Base-by-base conservation (phyloP, 1,140 invertebrate species). In the Forficula auricularia region DNA sequence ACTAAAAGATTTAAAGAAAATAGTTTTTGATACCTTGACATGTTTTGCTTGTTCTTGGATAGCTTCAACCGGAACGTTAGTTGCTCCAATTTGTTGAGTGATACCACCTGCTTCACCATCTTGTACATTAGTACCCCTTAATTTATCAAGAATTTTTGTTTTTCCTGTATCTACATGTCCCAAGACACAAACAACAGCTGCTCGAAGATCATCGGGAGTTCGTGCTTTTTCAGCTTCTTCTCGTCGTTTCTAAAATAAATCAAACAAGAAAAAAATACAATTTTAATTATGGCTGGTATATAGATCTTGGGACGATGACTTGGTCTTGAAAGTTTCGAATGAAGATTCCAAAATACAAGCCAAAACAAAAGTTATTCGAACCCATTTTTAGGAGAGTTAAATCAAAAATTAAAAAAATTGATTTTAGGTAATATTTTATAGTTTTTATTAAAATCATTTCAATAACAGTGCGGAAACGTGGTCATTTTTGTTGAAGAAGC, bases 31-130 rank as follows among this genome's bases (percentile, higher is more conserved):
- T 52, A 80, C 80, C 71, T 91, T 94, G 13, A 96, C 89, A 65
- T 89, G 80, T 64, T 78, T 91, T 4, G 87, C 88, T 54, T 95
- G 84, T 48, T 98, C 91, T 57, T 81, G 79, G 50, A 99, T 92
- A 35, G 90, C 89, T 37, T 90, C 81, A 39, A 89, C 81, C 0
- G 96, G 96, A n/a, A 99, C 95, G 67, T 98, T 97, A 3, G 96
- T 98, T 13, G 95, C 95, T 53, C 95, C 95, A 54, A 99, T 99
- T 66, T 99, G 96, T 64, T 99, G 96, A 0, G 96, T 99, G 43
- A 99, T 99, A 49, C 96, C 96, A 48, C 96, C 96, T 19, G 95
- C 95, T 67, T 99, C 96, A 12, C 87, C 87, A 55, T 98, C 94
- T 63, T 99, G 96, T 0, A 99, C 95, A 62, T 96, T 82, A 0